Conservation (phyloP, 2,113 vertebrate species). For the Phodopus roborovskii region DNA sequence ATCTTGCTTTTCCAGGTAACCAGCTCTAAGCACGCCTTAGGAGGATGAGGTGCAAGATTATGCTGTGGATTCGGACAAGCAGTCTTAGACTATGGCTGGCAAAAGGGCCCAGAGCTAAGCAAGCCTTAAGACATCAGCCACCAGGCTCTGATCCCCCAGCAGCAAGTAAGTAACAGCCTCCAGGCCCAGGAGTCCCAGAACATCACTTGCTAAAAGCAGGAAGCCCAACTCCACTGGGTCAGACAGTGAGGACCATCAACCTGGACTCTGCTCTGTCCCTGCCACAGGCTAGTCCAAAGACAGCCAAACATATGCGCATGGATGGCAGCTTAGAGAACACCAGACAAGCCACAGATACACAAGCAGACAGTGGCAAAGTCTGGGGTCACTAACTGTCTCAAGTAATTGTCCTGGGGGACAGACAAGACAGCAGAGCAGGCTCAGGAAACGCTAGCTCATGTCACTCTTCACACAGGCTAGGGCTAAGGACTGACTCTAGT, state of each 20-base stretch:
- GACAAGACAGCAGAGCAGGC: background rate
- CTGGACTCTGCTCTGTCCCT: background rate
- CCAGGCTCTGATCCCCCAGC: background rate
- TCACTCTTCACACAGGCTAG: background rate
- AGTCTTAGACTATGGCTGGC: background rate
- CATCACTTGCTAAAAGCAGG: background rate
- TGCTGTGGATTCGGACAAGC: background rate
- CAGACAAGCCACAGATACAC: background rate
- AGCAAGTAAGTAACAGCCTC: background rate
- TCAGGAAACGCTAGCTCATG: background rate
- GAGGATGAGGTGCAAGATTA: background rate
- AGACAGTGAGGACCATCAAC: background rate
- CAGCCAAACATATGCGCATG: background rate
- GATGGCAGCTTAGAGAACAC: background rate
- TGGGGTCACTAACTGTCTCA: background rate
- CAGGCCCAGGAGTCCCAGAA: background rate
- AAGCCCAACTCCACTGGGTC: background rate
- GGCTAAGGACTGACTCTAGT: background rate
- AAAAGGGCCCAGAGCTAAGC: background rate
- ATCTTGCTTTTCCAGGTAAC: slow-evolving; percentile 13
- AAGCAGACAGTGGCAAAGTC: background rate
- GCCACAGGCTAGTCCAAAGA: background rate
- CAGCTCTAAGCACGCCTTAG: background rate
- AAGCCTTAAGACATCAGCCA: background rate
- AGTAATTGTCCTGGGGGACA: background rate